These are phyloP conservation scores for Volucella inanis DNA, from an alignment of 2,888 invertebrate species.

Conservation along the genomic window DNA sequence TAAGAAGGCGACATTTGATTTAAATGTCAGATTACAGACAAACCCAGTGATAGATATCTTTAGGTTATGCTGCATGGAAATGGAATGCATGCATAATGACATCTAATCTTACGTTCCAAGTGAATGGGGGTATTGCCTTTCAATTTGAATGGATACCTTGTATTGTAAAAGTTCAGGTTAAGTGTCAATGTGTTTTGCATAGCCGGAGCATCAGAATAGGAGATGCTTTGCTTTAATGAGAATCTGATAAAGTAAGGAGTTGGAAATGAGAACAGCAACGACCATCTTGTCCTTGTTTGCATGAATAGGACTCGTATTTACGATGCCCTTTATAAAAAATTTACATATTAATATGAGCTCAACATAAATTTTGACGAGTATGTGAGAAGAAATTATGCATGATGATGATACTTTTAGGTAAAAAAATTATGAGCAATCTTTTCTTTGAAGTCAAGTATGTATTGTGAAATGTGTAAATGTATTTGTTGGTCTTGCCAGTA, in stretches of 20 bases:
- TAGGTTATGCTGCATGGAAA: background rate
- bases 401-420: too few species aligned
- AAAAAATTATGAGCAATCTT: too few species aligned
- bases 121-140: background rate
- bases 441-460: too few species aligned
- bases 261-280: too few species aligned
- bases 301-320: too few species aligned
- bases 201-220: background rate
- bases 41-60: slow-evolving; percentile 38
- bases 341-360: too few species aligned
- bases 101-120: background rate
- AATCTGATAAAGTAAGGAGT: background rate
- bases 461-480: too few species aligned
- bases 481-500: too few species aligned
- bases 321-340: too few species aligned
- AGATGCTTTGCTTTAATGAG: background rate
- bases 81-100: slow-evolving; percentile 51
- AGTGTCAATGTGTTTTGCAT: slow-evolving; percentile 15
- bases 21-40: slow-evolving; percentile 51
- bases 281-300: too few species aligned
- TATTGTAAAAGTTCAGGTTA: slow-evolving; percentile 1
- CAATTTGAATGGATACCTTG: background rate
- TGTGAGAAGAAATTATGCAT: too few species aligned
- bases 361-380: too few species aligned
- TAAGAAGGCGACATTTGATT: slow-evolving; percentile 68